A percentile compares a stretch with the other conserved stretches of the same genome.
Evolutionary conservation across 1,140 invertebrate genomes (phyloP).

Genomic region (Armadillidium nasatum): DNA sequence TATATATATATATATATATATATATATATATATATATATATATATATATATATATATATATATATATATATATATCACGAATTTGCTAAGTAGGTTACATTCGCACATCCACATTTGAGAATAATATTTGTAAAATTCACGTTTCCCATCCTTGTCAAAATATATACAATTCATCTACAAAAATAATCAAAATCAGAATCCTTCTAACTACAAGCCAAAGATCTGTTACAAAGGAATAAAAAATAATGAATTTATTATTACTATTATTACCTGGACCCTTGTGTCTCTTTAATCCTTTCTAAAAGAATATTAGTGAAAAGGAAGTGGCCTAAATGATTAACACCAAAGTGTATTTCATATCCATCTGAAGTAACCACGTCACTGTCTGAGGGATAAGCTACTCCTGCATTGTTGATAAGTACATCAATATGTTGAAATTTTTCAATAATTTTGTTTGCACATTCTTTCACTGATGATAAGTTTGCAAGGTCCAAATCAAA

Average conservation of each 20-base stretch:
- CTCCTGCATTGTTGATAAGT: slow-evolving; percentile 54
- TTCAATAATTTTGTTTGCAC: slow-evolving; percentile 45
- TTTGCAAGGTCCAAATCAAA: slow-evolving; percentile 21
- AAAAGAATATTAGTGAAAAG: slow-evolving; percentile 58
- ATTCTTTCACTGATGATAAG: slow-evolving; percentile 16
- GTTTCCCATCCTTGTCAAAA: too few species aligned
- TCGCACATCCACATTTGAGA: too few species aligned
- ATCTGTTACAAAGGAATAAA: too few species aligned
- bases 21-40: too few species aligned
- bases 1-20: too few species aligned
- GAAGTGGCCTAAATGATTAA: slow-evolving; percentile 78
- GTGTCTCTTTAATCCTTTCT: background rate
- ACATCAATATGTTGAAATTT: slow-evolving; percentile 48
- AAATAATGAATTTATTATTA: background rate
- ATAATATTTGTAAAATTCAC: too few species aligned
- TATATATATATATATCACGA: too few species aligned
- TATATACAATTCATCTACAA: too few species aligned
- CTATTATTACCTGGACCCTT: background rate
- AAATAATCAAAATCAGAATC: too few species aligned
- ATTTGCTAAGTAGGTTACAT: too few species aligned
- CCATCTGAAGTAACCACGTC: slow-evolving; percentile 63
- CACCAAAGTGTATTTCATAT: slow-evolving; percentile 75
- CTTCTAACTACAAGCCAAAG: too few species aligned
- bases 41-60: too few species aligned
- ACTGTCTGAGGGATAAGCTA: slow-evolving; percentile 44